Evolutionary conservation across 2,888 invertebrate species (phyloP).

Genomic region (Neoaliturus tenellus): DNA sequence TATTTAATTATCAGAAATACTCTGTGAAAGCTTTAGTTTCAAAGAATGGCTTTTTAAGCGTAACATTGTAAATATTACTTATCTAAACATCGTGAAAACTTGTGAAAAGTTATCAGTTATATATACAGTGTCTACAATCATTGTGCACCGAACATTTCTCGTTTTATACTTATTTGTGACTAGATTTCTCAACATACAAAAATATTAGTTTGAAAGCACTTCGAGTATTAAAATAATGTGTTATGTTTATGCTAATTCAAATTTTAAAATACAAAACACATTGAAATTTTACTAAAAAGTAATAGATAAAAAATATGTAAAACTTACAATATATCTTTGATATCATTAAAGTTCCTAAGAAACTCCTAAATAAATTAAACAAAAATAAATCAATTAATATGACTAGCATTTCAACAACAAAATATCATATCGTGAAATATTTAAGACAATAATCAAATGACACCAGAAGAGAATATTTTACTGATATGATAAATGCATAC

Average conservation of each 20-base stretch:
- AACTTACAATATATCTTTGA: no score
- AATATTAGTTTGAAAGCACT: constrained; percentile 30
- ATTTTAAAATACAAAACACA: no score
- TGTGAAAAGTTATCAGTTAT: neutral
- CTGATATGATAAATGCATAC: no score
- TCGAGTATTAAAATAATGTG: constrained; percentile 3
- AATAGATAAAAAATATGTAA: no score
- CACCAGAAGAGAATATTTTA: no score
- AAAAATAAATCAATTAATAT: no score
- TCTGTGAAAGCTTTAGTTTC: neutral
- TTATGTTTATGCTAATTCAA: neutral
- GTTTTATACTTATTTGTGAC: neutral
- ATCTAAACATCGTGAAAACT: neutral
- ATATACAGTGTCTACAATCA: neutral
- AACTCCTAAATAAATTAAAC: no score
- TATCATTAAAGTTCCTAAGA: no score
- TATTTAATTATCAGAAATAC: neutral
- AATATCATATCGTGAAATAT: no score
- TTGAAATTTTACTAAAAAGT: no score
- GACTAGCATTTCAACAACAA: no score
- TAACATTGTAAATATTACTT: neutral
- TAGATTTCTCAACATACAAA: constrained; percentile 6
- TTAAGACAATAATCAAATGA: no score
- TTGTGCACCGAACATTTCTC: neutral
- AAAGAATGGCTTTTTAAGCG: neutral